Conservation (phyloP, 2,797 vertebrate species). For the Aquila chrysaetos region DNA sequence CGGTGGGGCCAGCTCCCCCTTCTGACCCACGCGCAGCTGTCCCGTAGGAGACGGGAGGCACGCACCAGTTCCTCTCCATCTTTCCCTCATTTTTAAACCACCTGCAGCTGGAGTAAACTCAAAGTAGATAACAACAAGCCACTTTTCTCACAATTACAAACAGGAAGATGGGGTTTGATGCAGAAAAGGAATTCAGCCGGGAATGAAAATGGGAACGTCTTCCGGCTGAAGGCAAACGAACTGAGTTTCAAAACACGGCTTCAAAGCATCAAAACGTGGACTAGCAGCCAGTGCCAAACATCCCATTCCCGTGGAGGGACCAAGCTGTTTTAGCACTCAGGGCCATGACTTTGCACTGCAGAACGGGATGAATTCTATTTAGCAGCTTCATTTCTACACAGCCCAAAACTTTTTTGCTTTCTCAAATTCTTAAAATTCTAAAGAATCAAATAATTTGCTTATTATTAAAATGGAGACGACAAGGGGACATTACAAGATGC, state of each 20-base stretch:
- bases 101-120: constrained; percentile 13
- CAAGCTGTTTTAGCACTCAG: not conserved
- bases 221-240: constrained; percentile 27
- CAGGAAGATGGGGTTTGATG: constrained; percentile 27
- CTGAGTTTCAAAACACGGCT: not conserved
- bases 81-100: constrained; percentile 3
- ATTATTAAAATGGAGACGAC: not conserved
- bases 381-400: not conserved
- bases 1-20: not conserved
- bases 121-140: not conserved
- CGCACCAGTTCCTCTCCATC: not conserved
- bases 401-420: not conserved
- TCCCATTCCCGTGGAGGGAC: not conserved
- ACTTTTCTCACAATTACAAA: constrained; percentile 9
- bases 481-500: not conserved
- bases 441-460: not conserved
- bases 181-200: constrained; percentile 18
- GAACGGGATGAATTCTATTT: not conserved
- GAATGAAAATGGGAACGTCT: not conserved
- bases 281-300: not conserved
- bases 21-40: not conserved
- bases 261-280: constrained; percentile 4
- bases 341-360: not conserved
- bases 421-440: not conserved
- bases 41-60: not conserved